These are phyloP conservation scores for Mamestra brassicae DNA, from an alignment of 2,888 invertebrate species.

Conservation along the genomic window DNA sequence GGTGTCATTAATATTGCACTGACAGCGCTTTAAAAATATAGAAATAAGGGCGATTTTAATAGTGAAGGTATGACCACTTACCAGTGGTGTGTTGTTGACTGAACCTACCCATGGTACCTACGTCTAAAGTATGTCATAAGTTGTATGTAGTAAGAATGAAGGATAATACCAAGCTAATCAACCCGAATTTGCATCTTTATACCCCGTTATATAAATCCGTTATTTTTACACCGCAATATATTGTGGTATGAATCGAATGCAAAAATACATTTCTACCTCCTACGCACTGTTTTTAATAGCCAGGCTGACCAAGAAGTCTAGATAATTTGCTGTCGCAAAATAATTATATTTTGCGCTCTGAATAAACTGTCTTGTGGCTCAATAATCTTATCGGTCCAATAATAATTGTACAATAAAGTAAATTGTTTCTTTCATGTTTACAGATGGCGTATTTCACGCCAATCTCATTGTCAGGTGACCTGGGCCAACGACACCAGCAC, in stretches of 20 bases:
- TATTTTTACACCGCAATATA: too few relatives aligned
- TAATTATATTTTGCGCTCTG: neutral
- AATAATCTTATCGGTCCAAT: neutral
- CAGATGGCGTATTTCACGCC: conserved; percentile 71
- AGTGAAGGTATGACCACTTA: neutral
- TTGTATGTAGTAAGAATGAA: too few relatives aligned
- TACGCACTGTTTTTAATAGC: conserved; percentile 19
- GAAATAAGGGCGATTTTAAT: neutral
- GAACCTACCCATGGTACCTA: too few relatives aligned
- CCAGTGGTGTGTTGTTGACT: too few relatives aligned
- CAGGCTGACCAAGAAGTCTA: conserved; percentile 17
- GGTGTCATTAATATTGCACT: neutral
- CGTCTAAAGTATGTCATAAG: too few relatives aligned
- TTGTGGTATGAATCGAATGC: neutral
- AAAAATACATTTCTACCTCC: neutral
- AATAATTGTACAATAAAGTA: neutral
- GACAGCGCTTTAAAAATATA: neutral
- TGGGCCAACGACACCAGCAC: conserved; percentile 75
- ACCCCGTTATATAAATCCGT: too few relatives aligned
- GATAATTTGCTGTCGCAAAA: neutral
- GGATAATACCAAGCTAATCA: too few relatives aligned
- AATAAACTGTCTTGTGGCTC: neutral
- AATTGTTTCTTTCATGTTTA: conserved; percentile 11
- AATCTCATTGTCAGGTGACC: conserved; percentile 70
- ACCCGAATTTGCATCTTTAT: too few relatives aligned